phyloP scores from a whole-genome alignment of 2,888 invertebrate species.

The Carabus problematicus region DNA sequence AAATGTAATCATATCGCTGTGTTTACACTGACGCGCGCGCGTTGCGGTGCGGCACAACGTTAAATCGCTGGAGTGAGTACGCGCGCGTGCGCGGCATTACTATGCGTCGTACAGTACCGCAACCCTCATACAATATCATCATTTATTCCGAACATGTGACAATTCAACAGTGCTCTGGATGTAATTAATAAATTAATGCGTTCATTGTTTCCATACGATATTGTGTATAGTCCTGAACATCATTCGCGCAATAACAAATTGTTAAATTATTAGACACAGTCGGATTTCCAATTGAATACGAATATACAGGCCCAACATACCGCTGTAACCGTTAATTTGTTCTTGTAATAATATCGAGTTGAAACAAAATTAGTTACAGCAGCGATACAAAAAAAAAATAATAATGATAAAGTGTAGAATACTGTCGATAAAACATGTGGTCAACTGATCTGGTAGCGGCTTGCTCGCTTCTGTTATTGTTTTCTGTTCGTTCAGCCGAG shows the following conservation, averaged over 20 bases:
- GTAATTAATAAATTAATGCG: conserved; percentile 43
- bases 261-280: conserved; percentile 33
- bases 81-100: conserved; percentile 9
- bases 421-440: too few relatives aligned
- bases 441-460: too few relatives aligned
- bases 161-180: conserved; percentile 38
- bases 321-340: conserved; percentile 1
- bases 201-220: conserved; percentile 42
- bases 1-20: neutral
- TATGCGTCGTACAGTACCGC: neutral
- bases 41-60: neutral
- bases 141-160: conserved; percentile 39
- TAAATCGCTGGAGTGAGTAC: neutral
- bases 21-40: neutral
- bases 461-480: conserved; percentile 14
- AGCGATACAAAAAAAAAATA: conserved; percentile 1
- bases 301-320: neutral
- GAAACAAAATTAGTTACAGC: neutral
- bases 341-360: conserved; percentile 6
- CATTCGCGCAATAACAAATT: conserved; percentile 33
- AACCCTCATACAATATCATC: conserved; percentile 18
- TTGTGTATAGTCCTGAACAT: conserved; percentile 13
- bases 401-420: neutral
- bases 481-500: conserved; percentile 17
- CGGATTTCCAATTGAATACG: neutral